Percentiles rank a stretch among this genome's conserved stretches.
Evolutionary conservation across 64 coral and sea anemone species (phyloP).

Genomic region (Stichodactyla helianthus): DNA sequence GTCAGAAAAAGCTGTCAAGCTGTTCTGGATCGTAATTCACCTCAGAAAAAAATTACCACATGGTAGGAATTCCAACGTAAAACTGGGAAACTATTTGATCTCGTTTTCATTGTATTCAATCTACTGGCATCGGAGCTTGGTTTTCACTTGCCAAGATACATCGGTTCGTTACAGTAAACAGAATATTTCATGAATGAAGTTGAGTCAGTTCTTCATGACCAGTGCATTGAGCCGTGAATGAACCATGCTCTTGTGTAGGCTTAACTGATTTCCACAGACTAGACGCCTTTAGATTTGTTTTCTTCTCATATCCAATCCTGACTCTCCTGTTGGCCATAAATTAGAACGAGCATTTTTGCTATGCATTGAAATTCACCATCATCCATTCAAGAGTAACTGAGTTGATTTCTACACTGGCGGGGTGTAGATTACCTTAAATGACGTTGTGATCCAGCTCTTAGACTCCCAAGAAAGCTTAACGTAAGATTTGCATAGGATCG

Average conservation of each 20-base stretch:
- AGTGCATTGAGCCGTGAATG: background rate
- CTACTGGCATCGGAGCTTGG: background rate
- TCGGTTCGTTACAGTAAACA: background rate
- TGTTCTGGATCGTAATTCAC: background rate
- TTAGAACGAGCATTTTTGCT: background rate
- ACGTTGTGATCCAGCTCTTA: background rate
- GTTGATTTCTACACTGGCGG: background rate
- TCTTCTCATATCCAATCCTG: background rate
- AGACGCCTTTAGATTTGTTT: background rate
- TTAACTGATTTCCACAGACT: background rate
- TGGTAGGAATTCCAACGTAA: background rate
- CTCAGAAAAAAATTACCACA: too few relatives aligned
- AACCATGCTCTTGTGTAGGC: background rate
- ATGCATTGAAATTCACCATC: background rate
- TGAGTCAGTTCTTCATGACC: background rate
- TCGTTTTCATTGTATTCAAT: background rate
- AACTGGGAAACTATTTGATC: background rate
- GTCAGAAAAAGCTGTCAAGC: background rate
- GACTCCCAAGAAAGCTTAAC: background rate
- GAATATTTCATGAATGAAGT: background rate
- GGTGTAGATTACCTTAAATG: background rate
- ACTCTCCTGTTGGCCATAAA: background rate
- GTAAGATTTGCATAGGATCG: constrained; percentile 4
- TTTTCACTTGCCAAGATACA: background rate
- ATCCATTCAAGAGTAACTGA: background rate